Evolutionary conservation across 2,113 vertebrate species (phyloP).

Genomic region (Neotoma lepida): DNA sequence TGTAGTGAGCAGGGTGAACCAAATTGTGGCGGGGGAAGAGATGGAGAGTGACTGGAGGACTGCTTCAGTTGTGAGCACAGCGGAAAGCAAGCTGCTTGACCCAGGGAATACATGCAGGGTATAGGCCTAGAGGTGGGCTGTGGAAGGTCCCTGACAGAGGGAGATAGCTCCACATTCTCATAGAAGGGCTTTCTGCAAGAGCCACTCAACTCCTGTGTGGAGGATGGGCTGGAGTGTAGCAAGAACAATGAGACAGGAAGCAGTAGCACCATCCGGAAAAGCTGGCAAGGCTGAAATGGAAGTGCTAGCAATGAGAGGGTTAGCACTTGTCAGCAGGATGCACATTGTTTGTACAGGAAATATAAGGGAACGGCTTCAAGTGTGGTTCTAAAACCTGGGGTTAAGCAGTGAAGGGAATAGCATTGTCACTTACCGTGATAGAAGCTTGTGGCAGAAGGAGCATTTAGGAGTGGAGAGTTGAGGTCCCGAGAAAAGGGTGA

Average conservation of each 20-base stretch:
- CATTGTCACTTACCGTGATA: neutral
- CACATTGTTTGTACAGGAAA: too few species aligned
- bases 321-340: too few species aligned
- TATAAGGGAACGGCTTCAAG: neutral
- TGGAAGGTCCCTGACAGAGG: neutral
- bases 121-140: neutral
- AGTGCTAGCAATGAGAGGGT: too few species aligned
- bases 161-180: neutral
- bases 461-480: neutral
- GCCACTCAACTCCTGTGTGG: neutral
- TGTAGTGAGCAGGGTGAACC: neutral
- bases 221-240: neutral
- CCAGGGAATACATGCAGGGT: neutral
- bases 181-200: neutral
- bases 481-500: neutral
- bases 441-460: neutral
- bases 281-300: neutral
- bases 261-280: neutral
- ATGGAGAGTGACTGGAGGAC: accelerated
- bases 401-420: neutral
- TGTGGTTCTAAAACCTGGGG: neutral
- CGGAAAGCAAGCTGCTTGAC: neutral
- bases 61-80: neutral
- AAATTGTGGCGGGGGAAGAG: neutral
- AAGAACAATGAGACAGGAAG: neutral